Evolutionary conservation across 2,113 vertebrate genomes (phyloP).

Genomic region (Helogale parvula): DNA sequence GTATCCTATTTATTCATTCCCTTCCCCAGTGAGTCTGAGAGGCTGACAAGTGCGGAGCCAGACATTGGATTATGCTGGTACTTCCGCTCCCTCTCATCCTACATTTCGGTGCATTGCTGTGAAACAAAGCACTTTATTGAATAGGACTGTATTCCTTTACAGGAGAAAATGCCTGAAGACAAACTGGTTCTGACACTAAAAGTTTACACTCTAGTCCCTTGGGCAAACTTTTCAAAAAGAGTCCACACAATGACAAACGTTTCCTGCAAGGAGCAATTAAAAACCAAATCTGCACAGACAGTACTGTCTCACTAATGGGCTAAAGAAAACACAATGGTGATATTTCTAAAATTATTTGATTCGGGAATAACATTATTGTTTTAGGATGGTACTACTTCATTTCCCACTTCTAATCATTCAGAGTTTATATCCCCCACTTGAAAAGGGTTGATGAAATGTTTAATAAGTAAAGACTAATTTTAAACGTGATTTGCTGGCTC

Average conservation of each 20-base stretch:
- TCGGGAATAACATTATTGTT: background rate
- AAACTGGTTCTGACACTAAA: background rate
- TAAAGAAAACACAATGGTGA: background rate
- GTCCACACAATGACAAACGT: background rate
- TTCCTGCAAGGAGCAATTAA: conserved; percentile 26
- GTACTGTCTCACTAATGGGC: background rate
- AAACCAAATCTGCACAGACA: background rate
- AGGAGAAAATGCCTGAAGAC: background rate
- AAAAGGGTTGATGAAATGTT: conserved; percentile 11
- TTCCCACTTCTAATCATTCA: background rate
- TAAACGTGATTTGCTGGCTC: background rate
- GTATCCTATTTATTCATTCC: no score
- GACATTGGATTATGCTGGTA: background rate
- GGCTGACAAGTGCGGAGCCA: background rate
- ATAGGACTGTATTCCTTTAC: background rate
- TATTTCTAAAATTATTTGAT: background rate
- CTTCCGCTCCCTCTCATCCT: background rate
- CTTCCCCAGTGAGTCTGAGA: background rate
- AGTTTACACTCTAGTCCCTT: background rate
- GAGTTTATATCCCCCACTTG: background rate
- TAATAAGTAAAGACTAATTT: conserved; percentile 25
- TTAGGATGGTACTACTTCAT: background rate
- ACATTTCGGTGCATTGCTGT: background rate
- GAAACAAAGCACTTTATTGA: conserved; percentile 35
- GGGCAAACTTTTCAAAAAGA: background rate